Base-by-base conservation (phyloP, 1,140 invertebrate genomes). In the Dinoponera quadriceps region DNA sequence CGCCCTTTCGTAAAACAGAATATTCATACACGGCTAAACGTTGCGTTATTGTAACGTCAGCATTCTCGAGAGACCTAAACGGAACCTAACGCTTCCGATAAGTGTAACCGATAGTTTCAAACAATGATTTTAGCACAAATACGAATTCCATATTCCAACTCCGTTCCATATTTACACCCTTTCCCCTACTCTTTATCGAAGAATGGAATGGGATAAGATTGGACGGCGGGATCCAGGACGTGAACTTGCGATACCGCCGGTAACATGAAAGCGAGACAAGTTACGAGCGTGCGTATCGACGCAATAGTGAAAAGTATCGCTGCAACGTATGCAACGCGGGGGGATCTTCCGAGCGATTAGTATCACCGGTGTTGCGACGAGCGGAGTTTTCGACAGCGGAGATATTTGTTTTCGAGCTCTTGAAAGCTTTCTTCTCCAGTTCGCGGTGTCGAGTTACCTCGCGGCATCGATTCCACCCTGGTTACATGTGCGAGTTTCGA, bases 181-280 rank as follows among this genome's bases (percentile, higher is more conserved):
- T n/a, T n/a, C n/a, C n/a, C n/a, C n/a, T 1, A 22, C 75, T 80
- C 65, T 80, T 80, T 80, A 80, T 80, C 75, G 65, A 33, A 18
- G 7, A 80, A 59, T 44, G 59, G 75, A 57, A 57, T 22, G 29
- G 65, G 14, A 80, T 69, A 55, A 57, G 69, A 80, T 80, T 80
- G 75, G 75, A 11, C 33, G 33, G 29, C 51, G 22, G 51, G 65
- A 55, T 78, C 75, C 69, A 29, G 63, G 25, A 57, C 75, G 65
- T 44, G 51, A 55, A 80, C 22, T 57, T 18, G 33, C 66, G 65
- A 51, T 69, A 51, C 18, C 13, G 33, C 7, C 63, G n/a, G 55
- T 38, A 57, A 38, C 44, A 59, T 38, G 74, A 59, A 68, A 44
- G 22, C 65, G 75, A 44, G 38, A 80, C 48, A 80, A 80, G 65